These are phyloP conservation scores for Eupleurogrammus muticus DNA, from an alignment of 2,797 vertebrate species.

Conservation along the genomic window DNA sequence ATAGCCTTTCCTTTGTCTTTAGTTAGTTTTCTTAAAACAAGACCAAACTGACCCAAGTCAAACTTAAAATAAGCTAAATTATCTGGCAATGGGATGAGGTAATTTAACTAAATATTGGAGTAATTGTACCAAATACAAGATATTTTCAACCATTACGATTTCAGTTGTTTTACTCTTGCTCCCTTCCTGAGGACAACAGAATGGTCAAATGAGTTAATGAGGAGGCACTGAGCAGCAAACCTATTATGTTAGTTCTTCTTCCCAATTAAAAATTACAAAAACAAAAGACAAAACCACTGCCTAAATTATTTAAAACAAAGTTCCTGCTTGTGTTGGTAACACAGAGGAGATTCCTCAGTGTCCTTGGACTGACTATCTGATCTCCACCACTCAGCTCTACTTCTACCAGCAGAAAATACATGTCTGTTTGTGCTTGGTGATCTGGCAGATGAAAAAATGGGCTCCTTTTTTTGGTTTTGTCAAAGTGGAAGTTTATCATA, in stretches of 20 bases:
- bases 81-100: no score
- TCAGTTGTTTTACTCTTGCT: no score
- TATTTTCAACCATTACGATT: no score
- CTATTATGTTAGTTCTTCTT: no score
- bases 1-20: no score
- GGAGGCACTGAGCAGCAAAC: not conserved
- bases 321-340: not conserved
- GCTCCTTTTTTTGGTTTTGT: not conserved
- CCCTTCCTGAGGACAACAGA: no score
- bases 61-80: no score
- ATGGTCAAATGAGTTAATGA: not conserved
- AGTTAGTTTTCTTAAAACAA: no score
- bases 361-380: not conserved
- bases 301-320: not conserved
- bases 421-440: constrained; percentile 16
- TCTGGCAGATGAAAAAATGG: constrained; percentile 23
- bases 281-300: not conserved
- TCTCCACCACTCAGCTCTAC: not conserved
- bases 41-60: no score
- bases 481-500: constrained; percentile 26
- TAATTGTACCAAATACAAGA: no score
- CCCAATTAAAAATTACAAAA: not conserved
- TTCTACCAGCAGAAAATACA: constrained; percentile 22
- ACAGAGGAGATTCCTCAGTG: not conserved
- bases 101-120: no score